phyloP scores from a whole-genome alignment of 2,888 invertebrate species.

The Mesoligia furuncula region DNA sequence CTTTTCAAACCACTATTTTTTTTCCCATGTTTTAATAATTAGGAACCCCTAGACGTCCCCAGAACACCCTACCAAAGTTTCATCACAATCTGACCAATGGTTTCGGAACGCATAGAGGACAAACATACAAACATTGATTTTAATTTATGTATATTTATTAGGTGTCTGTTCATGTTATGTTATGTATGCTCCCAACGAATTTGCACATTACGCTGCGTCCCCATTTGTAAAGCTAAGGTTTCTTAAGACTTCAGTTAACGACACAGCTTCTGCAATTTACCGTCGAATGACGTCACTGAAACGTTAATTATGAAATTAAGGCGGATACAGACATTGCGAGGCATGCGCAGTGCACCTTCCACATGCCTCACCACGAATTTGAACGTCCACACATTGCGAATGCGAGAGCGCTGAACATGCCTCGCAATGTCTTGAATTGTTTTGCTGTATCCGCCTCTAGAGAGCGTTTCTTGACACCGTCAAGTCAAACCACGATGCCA shows the following conservation, averaged over 20 bases:
- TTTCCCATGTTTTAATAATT: no score
- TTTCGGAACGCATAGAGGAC: no score
- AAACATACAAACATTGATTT: no score
- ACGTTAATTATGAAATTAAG: background rate
- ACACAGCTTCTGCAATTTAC: background rate
- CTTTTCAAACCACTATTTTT: slow-evolving; percentile 13
- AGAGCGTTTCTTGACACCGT: background rate
- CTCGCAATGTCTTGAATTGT: no score
- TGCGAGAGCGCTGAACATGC: no score
- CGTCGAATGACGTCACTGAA: background rate
- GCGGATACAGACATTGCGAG: no score
- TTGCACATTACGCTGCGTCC: background rate
- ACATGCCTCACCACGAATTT: no score
- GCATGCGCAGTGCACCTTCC: no score
- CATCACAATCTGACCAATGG: no score
- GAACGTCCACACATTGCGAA: no score
- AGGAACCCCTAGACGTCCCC: no score
- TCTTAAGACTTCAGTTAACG: background rate
- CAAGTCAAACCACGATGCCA: background rate
- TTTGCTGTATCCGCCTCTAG: background rate
- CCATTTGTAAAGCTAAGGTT: background rate
- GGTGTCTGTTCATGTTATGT: background rate
- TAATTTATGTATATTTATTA: background rate
- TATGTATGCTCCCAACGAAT: background rate
- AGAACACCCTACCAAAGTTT: no score